These are phyloP conservation scores for Nemotelus pantherinus DNA, from an alignment of 2,888 invertebrate species.

Conservation along the genomic window DNA sequence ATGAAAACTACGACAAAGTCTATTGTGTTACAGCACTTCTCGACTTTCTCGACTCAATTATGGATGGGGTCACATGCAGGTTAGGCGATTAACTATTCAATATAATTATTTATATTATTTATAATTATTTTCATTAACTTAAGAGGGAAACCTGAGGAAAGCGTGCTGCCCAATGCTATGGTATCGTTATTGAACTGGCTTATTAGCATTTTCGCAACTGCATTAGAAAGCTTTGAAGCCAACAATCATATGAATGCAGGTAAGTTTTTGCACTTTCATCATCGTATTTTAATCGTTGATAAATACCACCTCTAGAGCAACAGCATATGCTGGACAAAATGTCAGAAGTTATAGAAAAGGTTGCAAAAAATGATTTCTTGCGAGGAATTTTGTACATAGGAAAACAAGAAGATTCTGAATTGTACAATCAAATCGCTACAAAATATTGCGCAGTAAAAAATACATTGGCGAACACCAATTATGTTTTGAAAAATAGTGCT, in stretches of 20 bases:
- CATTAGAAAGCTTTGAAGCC: slow-evolving; percentile 59
- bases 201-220: slow-evolving; percentile 73
- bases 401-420: slow-evolving; percentile 81
- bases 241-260: slow-evolving; percentile 56
- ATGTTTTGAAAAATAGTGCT: slow-evolving; percentile 50
- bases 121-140: not conserved
- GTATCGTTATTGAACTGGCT: slow-evolving; percentile 85
- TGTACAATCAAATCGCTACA: slow-evolving; percentile 72
- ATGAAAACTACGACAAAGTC: slow-evolving; percentile 86
- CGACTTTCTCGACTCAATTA: slow-evolving; percentile 81
- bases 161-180: slow-evolving; percentile 83
- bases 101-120: not conserved
- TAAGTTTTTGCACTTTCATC: slow-evolving; percentile 11
- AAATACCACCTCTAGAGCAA: slow-evolving; percentile 54
- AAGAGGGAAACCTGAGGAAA: slow-evolving; percentile 87
- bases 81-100: slow-evolving; percentile 50
- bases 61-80: slow-evolving; percentile 69
- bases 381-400: slow-evolving; percentile 85
- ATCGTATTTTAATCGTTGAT: not conserved
- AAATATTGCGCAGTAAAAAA: slow-evolving; percentile 69
- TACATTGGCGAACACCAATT: slow-evolving; percentile 52
- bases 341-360: slow-evolving; percentile 73
- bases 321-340: slow-evolving; percentile 77
- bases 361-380: slow-evolving; percentile 78
- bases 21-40: slow-evolving; percentile 88